Percentiles rank a stretch among this genome's conserved stretches.
These are phyloP conservation scores for Accipiter virgatus DNA, from an alignment of 2,113 vertebrate genomes.

Conservation along the genomic window DNA sequence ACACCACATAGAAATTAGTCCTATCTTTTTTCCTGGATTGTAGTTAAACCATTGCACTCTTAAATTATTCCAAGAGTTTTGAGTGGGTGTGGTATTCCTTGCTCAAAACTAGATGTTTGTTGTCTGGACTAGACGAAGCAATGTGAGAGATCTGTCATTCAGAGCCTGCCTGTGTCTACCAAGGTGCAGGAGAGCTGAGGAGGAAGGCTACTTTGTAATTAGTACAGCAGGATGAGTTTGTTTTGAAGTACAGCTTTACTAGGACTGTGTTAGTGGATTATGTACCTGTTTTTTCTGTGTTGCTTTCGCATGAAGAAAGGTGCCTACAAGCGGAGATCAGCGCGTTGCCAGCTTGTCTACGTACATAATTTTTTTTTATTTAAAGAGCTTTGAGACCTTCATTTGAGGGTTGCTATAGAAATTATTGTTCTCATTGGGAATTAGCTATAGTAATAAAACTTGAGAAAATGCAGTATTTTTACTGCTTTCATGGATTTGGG, in stretches of 20 bases:
- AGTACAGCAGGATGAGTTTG: background rate
- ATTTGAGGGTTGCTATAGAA: background rate
- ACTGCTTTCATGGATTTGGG: background rate
- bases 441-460: background rate
- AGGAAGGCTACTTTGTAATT: background rate
- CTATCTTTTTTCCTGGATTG: fast-evolving
- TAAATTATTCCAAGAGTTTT: background rate
- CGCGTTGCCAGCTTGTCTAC: background rate
- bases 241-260: background rate
- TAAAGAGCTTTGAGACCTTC: background rate
- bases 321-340: background rate
- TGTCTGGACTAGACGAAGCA: background rate
- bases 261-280: background rate
- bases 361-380: background rate
- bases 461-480: background rate
- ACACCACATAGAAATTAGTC: background rate
- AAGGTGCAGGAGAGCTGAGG: background rate
- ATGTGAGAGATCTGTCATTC: too few relatives aligned
- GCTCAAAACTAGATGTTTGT: background rate
- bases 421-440: background rate
- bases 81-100: background rate
- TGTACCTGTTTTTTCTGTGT: background rate
- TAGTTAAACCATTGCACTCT: background rate
- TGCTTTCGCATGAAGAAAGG: background rate
- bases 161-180: background rate